phyloP scores from a whole-genome alignment of 2,113 vertebrate species.

The Naja naja region DNA sequence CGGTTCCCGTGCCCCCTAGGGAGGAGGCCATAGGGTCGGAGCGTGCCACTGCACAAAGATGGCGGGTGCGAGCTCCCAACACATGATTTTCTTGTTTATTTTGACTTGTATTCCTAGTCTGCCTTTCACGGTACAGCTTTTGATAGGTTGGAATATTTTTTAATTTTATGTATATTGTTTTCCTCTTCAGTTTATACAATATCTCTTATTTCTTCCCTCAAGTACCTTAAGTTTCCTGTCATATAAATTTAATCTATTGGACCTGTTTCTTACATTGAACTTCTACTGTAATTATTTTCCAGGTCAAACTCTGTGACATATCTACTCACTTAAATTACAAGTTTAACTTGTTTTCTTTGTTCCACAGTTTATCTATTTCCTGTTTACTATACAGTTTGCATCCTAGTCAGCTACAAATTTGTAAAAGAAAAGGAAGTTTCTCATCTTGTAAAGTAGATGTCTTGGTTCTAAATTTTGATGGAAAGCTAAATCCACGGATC shows the following conservation, averaged over 20 bases:
- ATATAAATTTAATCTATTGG: not conserved
- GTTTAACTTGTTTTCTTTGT: not conserved
- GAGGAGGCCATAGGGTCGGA: too few relatives aligned
- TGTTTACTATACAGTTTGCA: not conserved
- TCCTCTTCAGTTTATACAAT: not conserved
- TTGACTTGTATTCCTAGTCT: not conserved
- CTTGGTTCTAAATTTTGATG: not conserved
- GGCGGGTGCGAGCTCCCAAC: too few relatives aligned
- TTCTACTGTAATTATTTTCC: not conserved
- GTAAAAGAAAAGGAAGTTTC: not conserved
- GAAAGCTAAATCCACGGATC: not conserved
- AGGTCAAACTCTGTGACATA: not conserved
- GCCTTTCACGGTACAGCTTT: not conserved
- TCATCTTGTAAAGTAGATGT: not conserved
- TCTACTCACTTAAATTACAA: not conserved
- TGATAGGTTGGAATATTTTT: not conserved
- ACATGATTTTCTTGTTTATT: not conserved
- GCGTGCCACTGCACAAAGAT: too few relatives aligned
- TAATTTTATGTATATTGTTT: not conserved
- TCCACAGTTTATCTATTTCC: not conserved
- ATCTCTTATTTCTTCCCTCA: not conserved
- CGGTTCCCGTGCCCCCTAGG: too few relatives aligned
- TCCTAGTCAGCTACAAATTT: not conserved
- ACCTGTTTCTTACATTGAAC: not conserved
- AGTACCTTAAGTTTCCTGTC: not conserved